These are phyloP conservation scores for Chymomyza fuscimana DNA, from an alignment of 2,888 invertebrate species.

Conservation along the genomic window DNA sequence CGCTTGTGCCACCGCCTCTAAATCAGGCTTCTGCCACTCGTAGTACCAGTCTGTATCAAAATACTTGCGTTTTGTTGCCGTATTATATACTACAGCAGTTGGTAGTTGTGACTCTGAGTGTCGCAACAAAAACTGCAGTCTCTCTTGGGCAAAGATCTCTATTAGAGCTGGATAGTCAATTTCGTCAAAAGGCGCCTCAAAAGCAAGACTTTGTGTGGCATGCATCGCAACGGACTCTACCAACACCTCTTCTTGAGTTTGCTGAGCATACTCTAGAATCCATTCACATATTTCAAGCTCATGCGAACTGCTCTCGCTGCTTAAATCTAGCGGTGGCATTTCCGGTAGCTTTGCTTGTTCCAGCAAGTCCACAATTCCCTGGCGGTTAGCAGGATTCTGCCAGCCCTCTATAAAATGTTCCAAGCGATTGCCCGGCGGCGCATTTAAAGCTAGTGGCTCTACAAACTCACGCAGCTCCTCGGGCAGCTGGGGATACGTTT, in stretches of 20 bases:
- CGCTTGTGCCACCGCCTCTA: neutral
- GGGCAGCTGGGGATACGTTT: slow-evolving; percentile 84
- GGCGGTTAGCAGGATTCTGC: slow-evolving; percentile 81
- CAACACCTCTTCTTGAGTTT: slow-evolving; percentile 50
- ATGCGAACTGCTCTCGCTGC: slow-evolving; percentile 22
- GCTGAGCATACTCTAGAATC: slow-evolving; percentile 63
- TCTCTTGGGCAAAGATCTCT: slow-evolving; percentile 62
- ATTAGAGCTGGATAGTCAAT: slow-evolving; percentile 70
- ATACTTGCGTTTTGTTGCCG: slow-evolving; percentile 19
- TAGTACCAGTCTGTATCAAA: slow-evolving; percentile 50
- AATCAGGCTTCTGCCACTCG: slow-evolving; percentile 31
- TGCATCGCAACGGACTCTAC: slow-evolving; percentile 62
- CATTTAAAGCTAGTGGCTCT: slow-evolving; percentile 76
- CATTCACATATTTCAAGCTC: slow-evolving; percentile 43
- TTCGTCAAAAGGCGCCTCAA: slow-evolving; percentile 34
- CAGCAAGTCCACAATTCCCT: slow-evolving; percentile 81
- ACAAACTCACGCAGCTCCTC: slow-evolving; percentile 83
- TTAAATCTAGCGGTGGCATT: slow-evolving; percentile 74
- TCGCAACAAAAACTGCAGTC: slow-evolving; percentile 44
- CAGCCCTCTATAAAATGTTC: slow-evolving; percentile 85
- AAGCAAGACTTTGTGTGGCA: slow-evolving; percentile 64
- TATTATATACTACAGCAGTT: slow-evolving; percentile 64
- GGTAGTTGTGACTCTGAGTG: slow-evolving; percentile 41
- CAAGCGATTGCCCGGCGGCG: slow-evolving; percentile 82
- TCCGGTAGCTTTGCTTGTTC: slow-evolving; percentile 81